Evolutionary conservation across 2,888 invertebrate genomes (phyloP), one percentile per base, ranked within the genome.

Genomic region (Myathropa florea): DNA sequence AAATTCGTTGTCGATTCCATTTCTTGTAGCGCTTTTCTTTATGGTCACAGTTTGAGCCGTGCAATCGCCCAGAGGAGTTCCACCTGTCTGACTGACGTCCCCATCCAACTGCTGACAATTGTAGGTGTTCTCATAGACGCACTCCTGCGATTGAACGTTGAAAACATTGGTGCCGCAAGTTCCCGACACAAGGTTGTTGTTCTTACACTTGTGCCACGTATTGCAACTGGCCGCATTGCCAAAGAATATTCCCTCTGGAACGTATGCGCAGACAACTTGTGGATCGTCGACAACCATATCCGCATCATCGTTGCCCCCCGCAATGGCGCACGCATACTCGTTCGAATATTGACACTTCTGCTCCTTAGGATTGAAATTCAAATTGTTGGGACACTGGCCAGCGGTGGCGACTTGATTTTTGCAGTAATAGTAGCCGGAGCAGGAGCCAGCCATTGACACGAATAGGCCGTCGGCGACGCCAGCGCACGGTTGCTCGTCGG

Each of bases 161-260:
- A 46, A 18, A 6, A 46, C 46, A 18, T 7, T 7, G 9, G 7
- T 7, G 18, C 7, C 7, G 18, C 46, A 46, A n/a, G 18, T 0
- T 2, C 18, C 46, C 4, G 46, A 7, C 1, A 6, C 1, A 7
- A 46, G n/a, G 3, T 18, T 7, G 7, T 18, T 18, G 18, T 18
- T 7, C 18, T 46, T 18, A 4, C 46, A 90, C n/a, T 39, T 72
- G 59, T 89, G 88, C 90, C 90, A 90, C 7, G 21, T 68, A 0
- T n/a, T 24, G 68, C 90, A 90, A 30, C 21, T 70, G 6, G 84
- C 73, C 3, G 90, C 71, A 60, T 78, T 89, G 24, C 90, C 89
- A 63, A 90, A 90, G 71, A 82, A 90, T 3, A 89, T 4, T 14
- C 72, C 75, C n/a, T 88, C 86, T 59, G 67, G 73, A n/a, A 90